Evolutionary conservation across 1,140 invertebrate genomes (phyloP), one percentile per base, ranked within the genome.

Genomic region (Bombus soroeensis): DNA sequence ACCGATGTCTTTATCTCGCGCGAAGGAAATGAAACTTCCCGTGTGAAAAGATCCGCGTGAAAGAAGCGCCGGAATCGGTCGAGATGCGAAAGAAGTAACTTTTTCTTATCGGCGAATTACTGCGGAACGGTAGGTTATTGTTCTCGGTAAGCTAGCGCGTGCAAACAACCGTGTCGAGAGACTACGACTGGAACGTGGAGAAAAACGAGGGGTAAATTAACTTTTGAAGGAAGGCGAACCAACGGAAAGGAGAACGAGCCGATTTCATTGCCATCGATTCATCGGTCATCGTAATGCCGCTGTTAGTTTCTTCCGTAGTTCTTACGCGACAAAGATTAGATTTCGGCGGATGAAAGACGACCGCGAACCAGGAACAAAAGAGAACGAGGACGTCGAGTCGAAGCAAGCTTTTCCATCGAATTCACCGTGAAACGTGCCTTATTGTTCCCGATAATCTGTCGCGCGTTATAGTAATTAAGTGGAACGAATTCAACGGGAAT

Each of bases 11-110:
- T 75, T 81, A 85, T 85, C 77, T 81, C 53, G 8, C 47, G 57
- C 32, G 70, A 53, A 73, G 83, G 41, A 85, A 85, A 85, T 85
- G 41, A 85, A 57, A 85, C 81, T 81, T 85, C 34, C 34, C 70
- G 57, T 72, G 68, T 81, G 83, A 74, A 81, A 73, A 43, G 57
- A 28, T 41, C n/a, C 37, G 57, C 28, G 43, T 74, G 53, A 64
- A 82, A 74, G 57, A 53, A 41, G 22, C 53, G 18, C 2, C 15
- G 47, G 12, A 47, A 47, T 43, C 41, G 47, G 10, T 0, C 28
- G 25, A 66, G 41, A 37, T 4, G 3, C 13, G 47, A 37, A 13
- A 15, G 39, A 62, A 66, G 59, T 34, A 70, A 75, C 59, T 85
- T 85, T 66, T 73, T 57, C 78, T 81, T 81, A 81, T 75, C 71